These are phyloP conservation scores for Rhynchomys soricoides DNA, from an alignment of 2,113 vertebrate genomes.

Conservation along the genomic window DNA sequence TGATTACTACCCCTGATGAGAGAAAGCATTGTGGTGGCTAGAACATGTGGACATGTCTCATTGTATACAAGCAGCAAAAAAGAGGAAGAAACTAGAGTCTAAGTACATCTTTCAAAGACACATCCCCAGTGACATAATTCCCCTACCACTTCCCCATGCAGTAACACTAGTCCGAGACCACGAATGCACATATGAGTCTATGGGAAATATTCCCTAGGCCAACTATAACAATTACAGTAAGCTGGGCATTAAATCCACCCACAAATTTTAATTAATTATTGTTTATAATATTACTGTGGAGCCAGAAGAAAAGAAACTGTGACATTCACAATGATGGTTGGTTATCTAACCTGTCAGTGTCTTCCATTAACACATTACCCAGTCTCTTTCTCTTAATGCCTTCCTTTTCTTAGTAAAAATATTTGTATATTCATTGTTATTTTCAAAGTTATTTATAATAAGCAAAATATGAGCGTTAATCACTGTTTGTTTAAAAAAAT, in stretches of 20 bases:
- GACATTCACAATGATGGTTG: conserved; percentile 47
- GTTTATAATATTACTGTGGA: conserved; percentile 39
- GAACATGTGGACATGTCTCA: too few relatives aligned
- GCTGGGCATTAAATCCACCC: neutral
- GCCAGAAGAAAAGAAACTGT: neutral
- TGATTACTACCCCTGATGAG: neutral
- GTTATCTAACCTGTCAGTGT: conserved; percentile 32
- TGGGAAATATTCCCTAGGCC: neutral
- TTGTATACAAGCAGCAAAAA: neutral
- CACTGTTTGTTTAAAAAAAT: conserved; percentile 50
- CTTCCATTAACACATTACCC: conserved; percentile 12
- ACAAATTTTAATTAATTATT: conserved; percentile 45
- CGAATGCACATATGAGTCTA: neutral
- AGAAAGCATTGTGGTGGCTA: neutral
- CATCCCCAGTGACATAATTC: neutral
- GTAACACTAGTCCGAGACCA: neutral
- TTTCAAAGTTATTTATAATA: conserved; percentile 72
- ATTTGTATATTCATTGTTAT: conserved; percentile 69
- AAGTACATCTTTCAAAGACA: neutral
- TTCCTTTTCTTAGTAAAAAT: conserved; percentile 64
- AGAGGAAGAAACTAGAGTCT: too few relatives aligned
- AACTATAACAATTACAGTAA: neutral
- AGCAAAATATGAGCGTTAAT: conserved; percentile 49
- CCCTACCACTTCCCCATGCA: neutral
- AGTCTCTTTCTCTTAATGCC: conserved; percentile 4